Evolutionary conservation across 92 coral and sea anemone genomes (phyloP).

Genomic region (Porites evermanni): DNA sequence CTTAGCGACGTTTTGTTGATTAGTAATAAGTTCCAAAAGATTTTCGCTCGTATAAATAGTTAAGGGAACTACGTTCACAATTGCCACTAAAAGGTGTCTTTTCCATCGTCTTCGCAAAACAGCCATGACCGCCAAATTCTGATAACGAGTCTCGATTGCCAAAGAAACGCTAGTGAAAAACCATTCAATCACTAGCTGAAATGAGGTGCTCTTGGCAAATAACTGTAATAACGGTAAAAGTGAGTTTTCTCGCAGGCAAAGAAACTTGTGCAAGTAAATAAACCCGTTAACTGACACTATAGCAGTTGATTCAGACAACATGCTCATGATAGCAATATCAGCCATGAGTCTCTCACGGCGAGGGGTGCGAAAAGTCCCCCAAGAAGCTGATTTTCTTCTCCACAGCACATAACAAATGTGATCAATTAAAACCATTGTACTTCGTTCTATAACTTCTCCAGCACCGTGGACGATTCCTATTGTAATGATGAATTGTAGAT

Average conservation of each 20-base stretch:
- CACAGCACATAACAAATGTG: neutral
- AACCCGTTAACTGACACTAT: slow-evolving; percentile 16
- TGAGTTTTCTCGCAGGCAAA: neutral
- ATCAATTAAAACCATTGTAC: neutral
- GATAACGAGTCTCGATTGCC: slow-evolving; percentile 44
- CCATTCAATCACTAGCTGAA: slow-evolving; percentile 21
- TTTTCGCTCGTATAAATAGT: neutral
- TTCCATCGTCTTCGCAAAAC: slow-evolving; percentile 34
- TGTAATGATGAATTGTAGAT: neutral
- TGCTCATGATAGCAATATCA: slow-evolving; percentile 40
- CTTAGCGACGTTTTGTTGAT: neutral
- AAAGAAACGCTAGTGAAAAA: slow-evolving; percentile 37
- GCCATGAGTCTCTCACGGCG: slow-evolving; percentile 53
- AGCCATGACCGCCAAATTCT: slow-evolving; percentile 50
- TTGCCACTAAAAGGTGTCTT: slow-evolving; percentile 18
- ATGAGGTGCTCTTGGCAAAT: neutral
- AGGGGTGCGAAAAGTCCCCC: slow-evolving; percentile 53
- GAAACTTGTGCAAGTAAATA: neutral
- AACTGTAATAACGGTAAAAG: neutral
- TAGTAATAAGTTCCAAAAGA: neutral
- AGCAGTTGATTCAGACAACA: slow-evolving; percentile 30
- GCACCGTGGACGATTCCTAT: neutral
- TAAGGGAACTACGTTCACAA: neutral
- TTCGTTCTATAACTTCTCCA: neutral
- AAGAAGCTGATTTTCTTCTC: slow-evolving; percentile 16